Base-by-base conservation (phyloP, 2,113 vertebrate genomes). In the Chloroceryle aenea region DNA sequence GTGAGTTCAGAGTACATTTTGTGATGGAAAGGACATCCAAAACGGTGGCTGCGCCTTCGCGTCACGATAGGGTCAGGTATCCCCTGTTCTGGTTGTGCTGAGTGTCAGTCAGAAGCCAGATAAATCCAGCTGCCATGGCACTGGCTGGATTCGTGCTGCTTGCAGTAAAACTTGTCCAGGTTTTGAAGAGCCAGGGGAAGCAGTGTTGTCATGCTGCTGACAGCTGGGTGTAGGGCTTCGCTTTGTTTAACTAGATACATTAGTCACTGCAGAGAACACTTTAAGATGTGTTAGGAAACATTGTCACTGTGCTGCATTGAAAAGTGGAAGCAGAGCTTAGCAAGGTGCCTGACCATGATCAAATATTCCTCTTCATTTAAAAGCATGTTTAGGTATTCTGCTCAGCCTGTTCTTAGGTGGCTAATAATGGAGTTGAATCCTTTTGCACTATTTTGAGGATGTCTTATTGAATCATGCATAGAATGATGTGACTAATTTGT, bases 401-500 rank as follows among this genome's bases (percentile, higher is more conserved):
- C 47, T 91, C 53, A 64, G 48, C 53, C 71, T 91, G 43, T 87
- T 78, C 55, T 53, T 77, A 66, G 69, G 53, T 50, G 91, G 62
- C 43, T 76, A 75, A 69, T 73, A 91, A 72, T 79, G 66, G 71
- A 85, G 48, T 56, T 87, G 62, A 15, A 85, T 82, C n/a, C 52
- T 90, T 53, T 85, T 62, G 34, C 62, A 87, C 40, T 85, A 2
- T 95, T 87, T 95, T 66, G 62, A 76, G 58, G 17, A 58, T 73
- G 19, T 73, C 87, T 89, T 85, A 71, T 2, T 75, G 66, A 89
- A 73, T 89, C 74, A 73, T 34, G 81, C 63, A 42, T 58, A 66
- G 87, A 85, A 42, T 62, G 36, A 73, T 82, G 78, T 66, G 81
- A 88, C 87, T 95, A 40, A 85, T 96, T 43, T 91, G 77, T 80